Evolutionary conservation across 2,797 vertebrate genomes (phyloP).

Genomic region (Macroramphosus scolopax): DNA sequence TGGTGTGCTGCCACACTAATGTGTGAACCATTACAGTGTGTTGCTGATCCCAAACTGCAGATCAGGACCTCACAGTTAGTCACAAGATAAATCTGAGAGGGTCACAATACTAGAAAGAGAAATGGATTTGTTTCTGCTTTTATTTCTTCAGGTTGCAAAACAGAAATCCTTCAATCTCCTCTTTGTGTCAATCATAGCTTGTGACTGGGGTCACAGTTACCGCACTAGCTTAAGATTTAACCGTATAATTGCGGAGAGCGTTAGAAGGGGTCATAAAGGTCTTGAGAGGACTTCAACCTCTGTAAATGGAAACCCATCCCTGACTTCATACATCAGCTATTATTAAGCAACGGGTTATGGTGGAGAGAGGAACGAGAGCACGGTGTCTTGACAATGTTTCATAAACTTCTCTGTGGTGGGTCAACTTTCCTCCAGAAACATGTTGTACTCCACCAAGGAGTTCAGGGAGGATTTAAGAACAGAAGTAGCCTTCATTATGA

Average conservation of each 20-base stretch:
- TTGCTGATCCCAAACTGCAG: neutral
- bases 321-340: slow-evolving; percentile 49
- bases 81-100: neutral
- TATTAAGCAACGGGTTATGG: slow-evolving; percentile 38
- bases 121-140: neutral
- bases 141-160: too few species aligned
- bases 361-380: slow-evolving; percentile 9
- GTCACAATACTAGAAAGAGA: neutral
- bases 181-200: neutral
- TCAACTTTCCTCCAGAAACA: slow-evolving; percentile 68
- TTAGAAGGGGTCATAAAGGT: slow-evolving; percentile 6
- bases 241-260: neutral
- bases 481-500: slow-evolving; percentile 15
- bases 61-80: neutral
- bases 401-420: slow-evolving; percentile 45
- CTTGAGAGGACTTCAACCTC: slow-evolving; percentile 15
- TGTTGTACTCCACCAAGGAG: slow-evolving; percentile 20
- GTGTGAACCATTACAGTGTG: too few species aligned
- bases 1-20: neutral
- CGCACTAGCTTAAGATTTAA: slow-evolving; percentile 26
- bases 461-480: slow-evolving; percentile 26
- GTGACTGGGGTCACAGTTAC: neutral
- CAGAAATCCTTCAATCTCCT: neutral
- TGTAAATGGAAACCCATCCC: slow-evolving; percentile 51
- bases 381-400: slow-evolving; percentile 49